Evolutionary conservation across 1,140 invertebrate genomes (phyloP).

Genomic region (Drosophila tropicalis): DNA sequence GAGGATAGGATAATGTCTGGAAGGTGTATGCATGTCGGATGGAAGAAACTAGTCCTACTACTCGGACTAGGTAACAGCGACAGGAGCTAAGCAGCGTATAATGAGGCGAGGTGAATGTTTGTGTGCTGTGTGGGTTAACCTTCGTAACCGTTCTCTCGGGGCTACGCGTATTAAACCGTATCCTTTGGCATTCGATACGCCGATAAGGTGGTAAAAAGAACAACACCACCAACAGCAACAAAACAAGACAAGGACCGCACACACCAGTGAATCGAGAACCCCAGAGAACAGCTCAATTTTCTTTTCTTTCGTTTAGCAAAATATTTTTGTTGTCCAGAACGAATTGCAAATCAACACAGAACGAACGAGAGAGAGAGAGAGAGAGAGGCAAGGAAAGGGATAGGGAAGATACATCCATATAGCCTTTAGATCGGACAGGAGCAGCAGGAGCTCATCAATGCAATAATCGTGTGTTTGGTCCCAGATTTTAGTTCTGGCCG

Average conservation of each 20-base stretch:
- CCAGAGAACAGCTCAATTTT: constrained; percentile 66
- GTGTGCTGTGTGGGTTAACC: constrained; percentile 42
- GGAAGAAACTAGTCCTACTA: background rate
- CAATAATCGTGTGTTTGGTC: constrained; percentile 74
- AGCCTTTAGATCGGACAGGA: constrained; percentile 70
- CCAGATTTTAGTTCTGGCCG: constrained; percentile 24
- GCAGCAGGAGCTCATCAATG: constrained; percentile 82
- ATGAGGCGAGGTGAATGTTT: constrained; percentile 46
- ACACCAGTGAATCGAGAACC: constrained; percentile 22
- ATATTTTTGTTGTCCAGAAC: constrained; percentile 80
- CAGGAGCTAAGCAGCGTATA: constrained; percentile 76
- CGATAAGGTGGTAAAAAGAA: constrained; percentile 56
- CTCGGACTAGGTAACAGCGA: constrained; percentile 28
- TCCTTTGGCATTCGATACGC: constrained; percentile 76
- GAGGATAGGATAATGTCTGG: background rate
- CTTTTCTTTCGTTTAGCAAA: constrained; percentile 58
- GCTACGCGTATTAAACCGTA: constrained; percentile 73
- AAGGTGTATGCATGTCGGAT: constrained; percentile 8
- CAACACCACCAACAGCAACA: background rate
- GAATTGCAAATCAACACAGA: constrained; percentile 72
- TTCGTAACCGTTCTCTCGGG: constrained; percentile 32
- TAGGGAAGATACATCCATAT: constrained; percentile 1
- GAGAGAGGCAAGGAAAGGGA: background rate
- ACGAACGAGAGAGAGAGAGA: background rate
- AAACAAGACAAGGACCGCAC: constrained; percentile 45